Percentiles rank a stretch among this genome's conserved stretches.
Conservation (phyloP, 2,113 vertebrate genomes). For the Rhinolophus sinicus region DNA sequence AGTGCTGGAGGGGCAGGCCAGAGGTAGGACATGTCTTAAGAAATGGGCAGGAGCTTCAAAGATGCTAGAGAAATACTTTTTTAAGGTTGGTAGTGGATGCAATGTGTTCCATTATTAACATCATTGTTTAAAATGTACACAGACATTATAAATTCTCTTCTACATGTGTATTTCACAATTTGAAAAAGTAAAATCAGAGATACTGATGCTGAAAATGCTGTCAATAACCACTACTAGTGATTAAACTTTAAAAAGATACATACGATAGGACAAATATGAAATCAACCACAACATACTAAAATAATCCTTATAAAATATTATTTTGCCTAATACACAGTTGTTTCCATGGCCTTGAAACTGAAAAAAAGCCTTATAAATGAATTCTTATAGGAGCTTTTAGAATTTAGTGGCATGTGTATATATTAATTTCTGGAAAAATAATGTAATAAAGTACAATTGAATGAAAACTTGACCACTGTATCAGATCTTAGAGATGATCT, state of each 20-base stretch:
- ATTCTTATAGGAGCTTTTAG: background rate
- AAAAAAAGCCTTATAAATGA: background rate
- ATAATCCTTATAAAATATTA: background rate
- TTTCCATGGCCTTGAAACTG: background rate
- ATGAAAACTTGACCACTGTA: background rate
- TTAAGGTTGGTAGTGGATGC: conserved; percentile 6
- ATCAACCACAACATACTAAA: background rate
- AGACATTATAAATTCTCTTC: background rate
- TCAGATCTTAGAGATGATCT: background rate
- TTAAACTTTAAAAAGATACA: conserved; percentile 3
- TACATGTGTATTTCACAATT: background rate
- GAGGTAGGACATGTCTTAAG: background rate
- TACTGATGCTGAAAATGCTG: background rate
- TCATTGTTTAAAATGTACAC: background rate
- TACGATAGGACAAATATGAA: background rate
- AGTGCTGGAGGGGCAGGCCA: background rate
- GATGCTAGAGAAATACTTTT: background rate
- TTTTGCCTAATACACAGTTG: background rate
- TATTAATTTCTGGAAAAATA: conserved; percentile 12
- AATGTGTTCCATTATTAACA: background rate
- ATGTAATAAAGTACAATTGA: background rate
- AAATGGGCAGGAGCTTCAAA: background rate
- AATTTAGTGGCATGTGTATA: background rate
- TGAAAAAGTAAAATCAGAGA: conserved; percentile 27
- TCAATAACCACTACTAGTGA: background rate